A percentile compares a stretch with the other conserved stretches of the same genome.
Conservation (phyloP, 2,888 invertebrate species). For the Tolmerus cingulatus region DNA sequence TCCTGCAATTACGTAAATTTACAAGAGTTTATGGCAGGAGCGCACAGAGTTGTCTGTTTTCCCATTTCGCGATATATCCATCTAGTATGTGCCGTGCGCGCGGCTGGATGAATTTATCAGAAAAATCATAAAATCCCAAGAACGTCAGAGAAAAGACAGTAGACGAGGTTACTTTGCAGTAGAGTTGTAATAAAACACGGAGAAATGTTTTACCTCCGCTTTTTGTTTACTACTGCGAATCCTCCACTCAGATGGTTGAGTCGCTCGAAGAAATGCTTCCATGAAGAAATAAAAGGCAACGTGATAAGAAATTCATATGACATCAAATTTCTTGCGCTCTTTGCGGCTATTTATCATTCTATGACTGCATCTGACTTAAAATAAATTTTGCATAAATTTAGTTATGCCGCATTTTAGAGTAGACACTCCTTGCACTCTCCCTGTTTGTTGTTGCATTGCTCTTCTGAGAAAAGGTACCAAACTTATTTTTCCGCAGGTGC, state of each 20-base stretch:
- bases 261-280: not conserved
- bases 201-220: not conserved
- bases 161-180: not conserved
- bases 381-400: not conserved
- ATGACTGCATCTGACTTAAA: not conserved
- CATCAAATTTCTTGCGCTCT: not conserved
- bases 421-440: not conserved
- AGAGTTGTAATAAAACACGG: conserved; percentile 20
- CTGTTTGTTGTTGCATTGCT: not conserved
- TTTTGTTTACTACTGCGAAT: conserved; percentile 5
- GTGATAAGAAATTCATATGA: conserved; percentile 32
- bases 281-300: conserved; percentile 14
- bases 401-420: not conserved
- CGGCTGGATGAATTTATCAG: conserved; percentile 21
- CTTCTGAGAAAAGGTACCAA: not conserved
- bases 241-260: not conserved
- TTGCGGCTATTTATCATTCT: conserved; percentile 11
- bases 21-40: conserved; percentile 18
- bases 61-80: conserved; percentile 2
- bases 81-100: not conserved
- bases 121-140: conserved; percentile 28
- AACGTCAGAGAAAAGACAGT: conserved; percentile 13
- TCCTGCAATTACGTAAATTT: conserved; percentile 28
- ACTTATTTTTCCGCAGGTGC: not conserved
- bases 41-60: not conserved